A percentile compares a stretch with the other conserved stretches of the same genome.
Evolutionary conservation across 2,797 vertebrate genomes (phyloP).

Genomic region (Eulemur coronatus): DNA sequence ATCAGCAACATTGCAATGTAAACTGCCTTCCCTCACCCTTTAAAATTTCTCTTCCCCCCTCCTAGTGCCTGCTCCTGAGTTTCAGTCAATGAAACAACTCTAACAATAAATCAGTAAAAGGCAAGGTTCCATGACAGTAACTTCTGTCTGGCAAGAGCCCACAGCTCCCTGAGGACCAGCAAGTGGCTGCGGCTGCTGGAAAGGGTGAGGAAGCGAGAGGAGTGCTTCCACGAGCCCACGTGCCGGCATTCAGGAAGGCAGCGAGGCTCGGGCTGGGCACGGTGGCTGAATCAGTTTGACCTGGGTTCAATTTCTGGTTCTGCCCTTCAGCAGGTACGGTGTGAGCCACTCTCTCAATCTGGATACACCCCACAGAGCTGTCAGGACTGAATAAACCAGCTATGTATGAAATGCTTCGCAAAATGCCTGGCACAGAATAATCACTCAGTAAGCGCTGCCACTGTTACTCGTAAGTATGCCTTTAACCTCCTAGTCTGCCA

Average conservation of each 20-base stretch:
- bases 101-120: neutral
- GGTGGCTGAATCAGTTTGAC: fast-evolving
- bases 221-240: fast-evolving
- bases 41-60: neutral
- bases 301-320: neutral
- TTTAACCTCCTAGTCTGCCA: neutral
- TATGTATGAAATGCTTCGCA: neutral
- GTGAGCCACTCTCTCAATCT: neutral
- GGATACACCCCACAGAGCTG: neutral
- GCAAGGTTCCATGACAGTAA: neutral
- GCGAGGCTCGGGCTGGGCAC: fast-evolving
- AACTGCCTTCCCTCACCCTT: neutral
- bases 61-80: neutral
- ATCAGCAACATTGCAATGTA: neutral
- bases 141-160: neutral
- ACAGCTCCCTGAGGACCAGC: neutral
- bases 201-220: fast-evolving
- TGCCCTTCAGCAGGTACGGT: neutral
- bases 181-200: fast-evolving
- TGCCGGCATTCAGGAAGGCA: fast-evolving
- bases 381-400: neutral
- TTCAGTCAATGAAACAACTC: neutral
- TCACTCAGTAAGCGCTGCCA: fast-evolving
- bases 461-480: too few relatives aligned
- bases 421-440: neutral